Evolutionary conservation across 2,113 vertebrate genomes (phyloP).

Genomic region (Psammodynastes pulverulentus): DNA sequence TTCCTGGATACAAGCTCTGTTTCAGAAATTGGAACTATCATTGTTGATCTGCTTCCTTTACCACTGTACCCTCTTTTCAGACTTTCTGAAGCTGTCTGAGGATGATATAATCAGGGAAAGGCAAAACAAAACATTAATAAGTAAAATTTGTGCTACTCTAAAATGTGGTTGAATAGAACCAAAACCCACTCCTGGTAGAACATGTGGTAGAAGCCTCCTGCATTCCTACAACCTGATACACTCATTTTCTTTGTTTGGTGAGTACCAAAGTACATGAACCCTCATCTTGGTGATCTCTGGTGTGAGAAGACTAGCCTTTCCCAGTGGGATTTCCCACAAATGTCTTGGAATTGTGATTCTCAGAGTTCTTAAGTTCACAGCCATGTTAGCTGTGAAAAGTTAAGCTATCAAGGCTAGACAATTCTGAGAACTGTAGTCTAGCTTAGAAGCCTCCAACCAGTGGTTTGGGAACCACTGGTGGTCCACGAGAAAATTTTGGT

Average conservation of each 20-base stretch:
- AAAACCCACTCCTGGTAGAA: background rate
- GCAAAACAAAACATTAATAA: background rate
- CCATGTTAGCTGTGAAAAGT: background rate
- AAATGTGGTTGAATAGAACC: background rate
- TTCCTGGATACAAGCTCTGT: background rate
- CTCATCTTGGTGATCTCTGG: background rate
- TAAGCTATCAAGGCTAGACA: background rate
- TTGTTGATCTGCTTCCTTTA: background rate
- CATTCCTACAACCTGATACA: background rate
- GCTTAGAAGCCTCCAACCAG: no score
- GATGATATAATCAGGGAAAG: background rate
- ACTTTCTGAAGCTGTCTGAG: background rate
- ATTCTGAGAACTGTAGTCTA: background rate
- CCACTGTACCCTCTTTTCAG: background rate
- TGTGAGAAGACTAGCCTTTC: background rate
- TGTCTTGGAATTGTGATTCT: background rate
- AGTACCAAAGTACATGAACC: background rate
- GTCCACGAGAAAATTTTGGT: no score
- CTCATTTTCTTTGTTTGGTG: background rate
- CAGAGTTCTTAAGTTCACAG: background rate
- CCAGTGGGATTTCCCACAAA: background rate
- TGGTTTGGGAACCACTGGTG: no score
- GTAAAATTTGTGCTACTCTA: background rate
- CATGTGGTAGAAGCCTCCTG: background rate
- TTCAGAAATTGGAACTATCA: background rate